phyloP scores from a whole-genome alignment of 2,888 invertebrate species.

The Blera fallax region DNA sequence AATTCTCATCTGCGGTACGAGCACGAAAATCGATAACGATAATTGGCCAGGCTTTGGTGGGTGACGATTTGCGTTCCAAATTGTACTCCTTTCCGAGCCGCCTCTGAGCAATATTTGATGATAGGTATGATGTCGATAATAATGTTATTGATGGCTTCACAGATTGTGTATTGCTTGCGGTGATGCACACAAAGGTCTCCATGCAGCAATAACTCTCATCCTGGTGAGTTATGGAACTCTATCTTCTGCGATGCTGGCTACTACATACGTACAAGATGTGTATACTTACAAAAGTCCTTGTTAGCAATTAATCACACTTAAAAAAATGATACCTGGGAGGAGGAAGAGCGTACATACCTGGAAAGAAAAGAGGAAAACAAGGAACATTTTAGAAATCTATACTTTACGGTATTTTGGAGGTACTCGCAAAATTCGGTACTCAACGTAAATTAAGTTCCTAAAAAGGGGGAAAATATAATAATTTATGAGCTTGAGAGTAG shows the following conservation, averaged over 20 bases:
- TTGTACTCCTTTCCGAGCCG: constrained; percentile 17
- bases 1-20: constrained; percentile 2
- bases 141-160: constrained; percentile 17
- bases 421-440: not conserved
- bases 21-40: constrained; percentile 29
- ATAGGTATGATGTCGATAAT: constrained; percentile 25
- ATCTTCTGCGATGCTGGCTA: not conserved
- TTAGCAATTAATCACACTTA: constrained; percentile 64
- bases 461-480: constrained; percentile 14
- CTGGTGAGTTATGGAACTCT: constrained; percentile 46
- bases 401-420: not conserved
- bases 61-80: constrained; percentile 34
- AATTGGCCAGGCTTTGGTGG: constrained; percentile 54
- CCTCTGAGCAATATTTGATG: constrained; percentile 28
- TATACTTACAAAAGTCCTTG: constrained; percentile 41
- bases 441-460: constrained; percentile 14
- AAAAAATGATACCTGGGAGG: constrained; percentile 32
- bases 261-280: not conserved
- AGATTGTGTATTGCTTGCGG: constrained; percentile 33
- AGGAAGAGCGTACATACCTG: constrained; percentile 55
- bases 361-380: constrained; percentile 16
- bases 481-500: constrained; percentile 45
- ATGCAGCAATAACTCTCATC: too few relatives aligned
- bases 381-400: constrained; percentile 44
- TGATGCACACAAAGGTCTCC: not conserved